Percentiles rank a stretch among this genome's conserved stretches.
Evolutionary conservation across 2,797 vertebrate genomes (phyloP).

Genomic region (Melanitta fusca): DNA sequence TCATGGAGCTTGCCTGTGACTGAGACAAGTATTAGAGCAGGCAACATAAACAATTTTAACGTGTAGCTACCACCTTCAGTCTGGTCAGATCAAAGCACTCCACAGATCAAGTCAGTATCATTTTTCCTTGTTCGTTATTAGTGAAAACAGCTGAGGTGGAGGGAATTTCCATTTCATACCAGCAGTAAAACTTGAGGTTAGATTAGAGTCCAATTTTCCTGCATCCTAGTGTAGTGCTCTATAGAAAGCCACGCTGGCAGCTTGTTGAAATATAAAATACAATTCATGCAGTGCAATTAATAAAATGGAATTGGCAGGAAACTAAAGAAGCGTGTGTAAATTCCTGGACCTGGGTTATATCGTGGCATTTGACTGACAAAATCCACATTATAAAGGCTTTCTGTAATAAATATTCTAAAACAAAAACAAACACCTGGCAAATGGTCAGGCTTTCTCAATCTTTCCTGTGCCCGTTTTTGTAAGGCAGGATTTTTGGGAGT

Average conservation of each 20-base stretch:
- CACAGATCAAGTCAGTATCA: neutral
- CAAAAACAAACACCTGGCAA: neutral
- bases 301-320: neutral
- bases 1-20: neutral
- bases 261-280: neutral
- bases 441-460: neutral
- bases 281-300: neutral
- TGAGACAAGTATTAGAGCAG: neutral
- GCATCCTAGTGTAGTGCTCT: neutral
- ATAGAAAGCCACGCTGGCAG: neutral
- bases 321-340: neutral
- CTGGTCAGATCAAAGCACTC: neutral
- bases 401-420: neutral
- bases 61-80: neutral
- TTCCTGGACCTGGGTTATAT: constrained; percentile 6
- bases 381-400: neutral
- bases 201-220: neutral
- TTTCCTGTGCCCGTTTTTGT: neutral
- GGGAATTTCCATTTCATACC: neutral
- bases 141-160: neutral
- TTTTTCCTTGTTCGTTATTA: neutral
- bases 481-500: neutral
- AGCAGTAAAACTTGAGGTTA: neutral
- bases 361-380: neutral
- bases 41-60: neutral